Base-by-base conservation (phyloP, 92 coral and sea anemone genomes). In the Epizoanthus illoricatus region DNA sequence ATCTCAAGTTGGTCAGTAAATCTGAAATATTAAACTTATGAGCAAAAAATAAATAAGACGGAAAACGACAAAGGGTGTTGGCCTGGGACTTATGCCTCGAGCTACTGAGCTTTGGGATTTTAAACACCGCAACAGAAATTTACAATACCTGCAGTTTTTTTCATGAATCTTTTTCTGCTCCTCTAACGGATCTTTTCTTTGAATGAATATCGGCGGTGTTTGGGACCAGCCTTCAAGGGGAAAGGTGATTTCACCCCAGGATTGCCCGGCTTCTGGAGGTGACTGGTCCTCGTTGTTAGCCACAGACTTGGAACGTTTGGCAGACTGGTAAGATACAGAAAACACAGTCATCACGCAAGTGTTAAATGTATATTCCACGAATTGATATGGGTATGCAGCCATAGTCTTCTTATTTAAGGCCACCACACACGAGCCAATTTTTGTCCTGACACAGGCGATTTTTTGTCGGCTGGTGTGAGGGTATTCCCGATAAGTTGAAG, bases 181-280 rank as follows among this genome's bases (percentile, higher is more conserved):
- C 49, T 96, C 99, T 6, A 73, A 81, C n/a, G 95, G 87, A 80
- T 92, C 94, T 54, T 90, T 88, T 54, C 90, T 68, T 78, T 87
- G 89, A 61, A 96, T 91, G 70, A 96, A 87, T 74, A 91, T 94
- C 17, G 97, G 97, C 2, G 97, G 97, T 20, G 97, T 90, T 94
- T 92, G 92, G 63, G 91, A 83, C 40, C 75, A 84, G 61, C 86
- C 86, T 85, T 88, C 78, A 65, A 75, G 64, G 10, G 94, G 94
- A 74, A 92, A 83, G 36, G 90, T 23, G n/a, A 93, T 84, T 69
- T 93, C 97, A 67, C 88, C 90, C 97, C 94, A 93, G 15, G 86
- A 70, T n/a, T 85, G 86, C 19, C 70, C 84, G 15, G 88, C 83
- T n/a, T 84, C 86, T 17, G 89, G 75, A 2, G 60, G 71, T n/a